These are phyloP conservation scores for Trisateles emortualis DNA, from an alignment of 2,888 invertebrate species.

Conservation along the genomic window DNA sequence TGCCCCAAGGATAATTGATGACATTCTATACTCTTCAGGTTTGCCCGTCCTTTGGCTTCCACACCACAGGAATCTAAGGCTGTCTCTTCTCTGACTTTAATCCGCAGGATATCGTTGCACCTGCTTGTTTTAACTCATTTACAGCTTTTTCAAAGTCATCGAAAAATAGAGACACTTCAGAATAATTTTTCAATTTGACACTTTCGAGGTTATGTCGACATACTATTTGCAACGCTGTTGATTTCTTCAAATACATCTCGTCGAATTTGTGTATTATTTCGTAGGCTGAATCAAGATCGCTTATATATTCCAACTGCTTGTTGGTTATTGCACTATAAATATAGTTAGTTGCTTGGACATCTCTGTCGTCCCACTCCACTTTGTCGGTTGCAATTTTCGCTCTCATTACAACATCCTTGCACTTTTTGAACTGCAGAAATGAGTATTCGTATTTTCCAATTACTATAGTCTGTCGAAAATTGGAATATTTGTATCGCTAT, in stretches of 20 bases:
- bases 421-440: conserved; percentile 41
- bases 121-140: conserved; percentile 10
- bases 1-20: too few species aligned
- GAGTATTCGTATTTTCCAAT: conserved; percentile 38
- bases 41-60: too few species aligned
- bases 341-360: conserved; percentile 39
- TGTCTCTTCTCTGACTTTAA: too few species aligned
- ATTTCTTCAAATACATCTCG: conserved; percentile 38
- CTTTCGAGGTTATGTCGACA: conserved; percentile 37
- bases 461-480: conserved; percentile 34
- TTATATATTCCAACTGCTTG: conserved; percentile 39
- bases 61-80: too few species aligned
- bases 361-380: conserved; percentile 10
- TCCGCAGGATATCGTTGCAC: not conserved
- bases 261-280: conserved; percentile 28
- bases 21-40: too few species aligned
- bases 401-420: conserved; percentile 27
- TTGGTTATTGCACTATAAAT: conserved; percentile 38
- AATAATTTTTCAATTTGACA: conserved; percentile 37
- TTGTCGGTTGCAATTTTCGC: conserved; percentile 13
- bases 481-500: conserved; percentile 2
- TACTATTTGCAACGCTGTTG: conserved; percentile 41
- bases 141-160: conserved; percentile 36
- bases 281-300: not conserved
- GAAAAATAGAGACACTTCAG: conserved; percentile 25